Evolutionary conservation across 2,113 vertebrate species (phyloP).

Genomic region (Ochotona princeps): DNA sequence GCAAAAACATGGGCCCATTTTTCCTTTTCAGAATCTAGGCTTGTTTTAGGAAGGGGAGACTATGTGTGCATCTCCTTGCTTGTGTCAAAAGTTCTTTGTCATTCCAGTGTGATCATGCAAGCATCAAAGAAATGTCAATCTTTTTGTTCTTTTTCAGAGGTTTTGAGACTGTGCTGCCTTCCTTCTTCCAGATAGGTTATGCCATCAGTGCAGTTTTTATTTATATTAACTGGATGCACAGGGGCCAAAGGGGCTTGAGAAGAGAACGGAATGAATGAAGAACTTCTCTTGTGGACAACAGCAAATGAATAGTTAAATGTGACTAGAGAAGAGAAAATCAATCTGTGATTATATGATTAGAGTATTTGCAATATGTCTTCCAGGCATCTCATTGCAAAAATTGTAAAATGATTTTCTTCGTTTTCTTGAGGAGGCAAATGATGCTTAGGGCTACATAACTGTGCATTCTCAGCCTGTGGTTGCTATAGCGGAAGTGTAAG

Average conservation of each 20-base stretch:
- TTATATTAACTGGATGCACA: not conserved
- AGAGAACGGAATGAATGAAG: not conserved
- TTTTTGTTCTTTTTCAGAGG: constrained; percentile 5
- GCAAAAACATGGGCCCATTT: not conserved
- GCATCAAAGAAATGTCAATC: not conserved
- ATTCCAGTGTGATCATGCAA: not conserved
- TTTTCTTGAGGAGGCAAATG: constrained; percentile 12
- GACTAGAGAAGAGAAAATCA: not conserved
- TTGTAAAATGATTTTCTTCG: constrained; percentile 23
- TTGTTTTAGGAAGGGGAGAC: constrained; percentile 4
- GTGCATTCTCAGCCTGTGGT: not conserved
- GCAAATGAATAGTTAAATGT: not conserved
- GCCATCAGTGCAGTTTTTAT: not conserved
- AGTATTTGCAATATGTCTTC: not conserved
- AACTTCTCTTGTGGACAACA: not conserved
- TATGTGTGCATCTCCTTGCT: not conserved
- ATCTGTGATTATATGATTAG: not conserved
- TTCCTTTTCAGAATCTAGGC: not conserved
- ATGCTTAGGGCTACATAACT: not conserved
- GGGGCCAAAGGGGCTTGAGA: not conserved
- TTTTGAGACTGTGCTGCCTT: not conserved
- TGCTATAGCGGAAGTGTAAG: not conserved
- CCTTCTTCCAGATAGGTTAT: not conserved
- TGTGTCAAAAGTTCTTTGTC: not conserved
- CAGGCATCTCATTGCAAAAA: not conserved